A percentile compares a stretch with the other conserved stretches of the same genome.
phyloP scores from a whole-genome alignment of 2,888 invertebrate genomes.

The Aleiodes leptofemur region DNA sequence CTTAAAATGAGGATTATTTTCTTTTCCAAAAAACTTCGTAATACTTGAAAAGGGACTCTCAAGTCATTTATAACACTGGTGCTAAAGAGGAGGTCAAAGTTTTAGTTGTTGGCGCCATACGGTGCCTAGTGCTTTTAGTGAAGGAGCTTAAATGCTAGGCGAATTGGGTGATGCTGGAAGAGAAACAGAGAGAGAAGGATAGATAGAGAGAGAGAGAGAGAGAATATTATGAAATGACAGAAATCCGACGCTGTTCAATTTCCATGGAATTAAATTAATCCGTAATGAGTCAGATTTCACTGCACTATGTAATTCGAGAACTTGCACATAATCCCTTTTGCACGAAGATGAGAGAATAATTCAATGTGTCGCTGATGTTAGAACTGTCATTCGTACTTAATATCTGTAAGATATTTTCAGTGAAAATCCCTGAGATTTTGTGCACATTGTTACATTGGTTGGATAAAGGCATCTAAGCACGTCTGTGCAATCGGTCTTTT shows the following conservation, averaged over 20 bases:
- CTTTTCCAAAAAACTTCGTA: constrained; percentile 15
- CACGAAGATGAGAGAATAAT: not conserved
- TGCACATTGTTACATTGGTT: constrained; percentile 18
- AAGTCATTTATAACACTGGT: constrained; percentile 51
- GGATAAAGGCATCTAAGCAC: not conserved
- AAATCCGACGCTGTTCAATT: constrained; percentile 21
- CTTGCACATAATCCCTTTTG: not conserved
- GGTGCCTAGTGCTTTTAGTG: constrained; percentile 41
- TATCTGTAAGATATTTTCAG: not conserved
- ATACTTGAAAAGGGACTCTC: constrained; percentile 38
- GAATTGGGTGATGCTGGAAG: constrained; percentile 30
- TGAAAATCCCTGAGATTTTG: constrained; percentile 17
- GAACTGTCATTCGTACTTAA: not conserved
- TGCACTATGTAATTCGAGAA: not conserved
- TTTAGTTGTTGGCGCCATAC: constrained; percentile 52
- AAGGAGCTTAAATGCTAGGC: constrained; percentile 48
- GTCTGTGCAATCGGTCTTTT: constrained; percentile 41
- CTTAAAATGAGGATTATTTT: constrained; percentile 11
- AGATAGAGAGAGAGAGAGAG: not conserved
- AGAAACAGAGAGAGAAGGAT: not conserved
- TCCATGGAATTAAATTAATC: constrained; percentile 8
- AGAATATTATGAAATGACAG: constrained; percentile 4
- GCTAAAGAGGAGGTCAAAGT: constrained; percentile 42
- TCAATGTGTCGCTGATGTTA: not conserved
- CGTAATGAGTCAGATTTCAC: not conserved